Evolutionary conservation across 2,113 vertebrate genomes (phyloP), one percentile per base, ranked within the genome.

Genomic region (Halcyon senegalensis): DNA sequence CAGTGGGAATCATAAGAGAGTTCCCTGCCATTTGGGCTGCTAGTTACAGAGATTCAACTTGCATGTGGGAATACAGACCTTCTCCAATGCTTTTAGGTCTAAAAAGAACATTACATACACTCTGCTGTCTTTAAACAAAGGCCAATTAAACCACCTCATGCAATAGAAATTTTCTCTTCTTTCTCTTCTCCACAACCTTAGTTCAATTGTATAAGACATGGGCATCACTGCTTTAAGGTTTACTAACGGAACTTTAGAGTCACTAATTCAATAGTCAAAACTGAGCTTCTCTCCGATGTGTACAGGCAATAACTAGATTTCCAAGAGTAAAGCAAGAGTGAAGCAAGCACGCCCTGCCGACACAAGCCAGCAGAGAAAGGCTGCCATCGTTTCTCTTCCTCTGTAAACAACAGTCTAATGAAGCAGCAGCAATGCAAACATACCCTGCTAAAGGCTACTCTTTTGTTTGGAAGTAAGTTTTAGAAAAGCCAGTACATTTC

Each of bases 251-350:
- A 28, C 18, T 46, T 16, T 2, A 55, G 37, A 69, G 39, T 51
- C 43, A 51, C 23, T 60, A 64, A 84, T 72, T 68, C 46, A 20
- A 84, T 15, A 91, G 82, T 41, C 17, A 91, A 82, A 53, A 12
- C 8, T 3, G 53, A 85, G 31, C 16, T 74, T 1, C 68, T 67
- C 64, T 89, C 41, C 0, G 0, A 17, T 27, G 41, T 70, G 24
- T 74, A 39, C 44, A 27, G 55, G 16, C 56, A 63, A 23, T 30
- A 16, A 16, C 6, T 12, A 48, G 30, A 73, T 48, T 72, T 64
- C 30, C 30, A 60, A 46, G 33, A 66, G 24, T 13, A 66, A 89
- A 82, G 64, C 11, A 75, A 64, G 64, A 94, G 41, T 20, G 58
- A 88, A 91, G 56, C 31, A 94, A 94, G 56, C 51, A n/a, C 46